Percentiles rank a stretch among this genome's conserved stretches.
Evolutionary conservation across 92 coral and sea anemone genomes (phyloP).

Genomic region (Epizoanthus ramosus): DNA sequence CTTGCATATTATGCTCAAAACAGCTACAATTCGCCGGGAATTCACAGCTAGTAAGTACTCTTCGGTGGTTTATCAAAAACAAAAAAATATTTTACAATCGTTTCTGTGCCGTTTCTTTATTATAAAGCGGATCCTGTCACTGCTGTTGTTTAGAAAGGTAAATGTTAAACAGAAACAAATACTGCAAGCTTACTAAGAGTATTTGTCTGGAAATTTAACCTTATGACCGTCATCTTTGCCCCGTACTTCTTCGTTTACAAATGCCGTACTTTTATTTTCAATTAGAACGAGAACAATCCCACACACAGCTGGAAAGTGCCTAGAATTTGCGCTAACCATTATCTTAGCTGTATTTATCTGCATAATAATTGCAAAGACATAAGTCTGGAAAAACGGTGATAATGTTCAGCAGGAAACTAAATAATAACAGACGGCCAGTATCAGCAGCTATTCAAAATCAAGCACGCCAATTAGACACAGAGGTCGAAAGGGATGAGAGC

Average conservation of each 20-base stretch:
- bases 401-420: conserved; percentile 25
- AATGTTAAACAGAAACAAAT: conserved; percentile 34
- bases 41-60: too few species aligned
- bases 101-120: too few species aligned
- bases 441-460: conserved; percentile 23
- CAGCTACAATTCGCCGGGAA: too few species aligned
- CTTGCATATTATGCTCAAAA: too few species aligned
- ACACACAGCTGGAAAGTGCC: conserved; percentile 39
- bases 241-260: background rate
- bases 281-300: conserved; percentile 26
- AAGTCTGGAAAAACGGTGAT: conserved; percentile 17
- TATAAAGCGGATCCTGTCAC: too few species aligned
- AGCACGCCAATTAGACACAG: conserved; percentile 22
- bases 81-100: too few species aligned
- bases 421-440: conserved; percentile 40
- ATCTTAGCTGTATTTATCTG: conserved; percentile 28
- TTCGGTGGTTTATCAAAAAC: too few species aligned
- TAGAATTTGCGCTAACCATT: conserved; percentile 20
- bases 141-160: conserved; percentile 21
- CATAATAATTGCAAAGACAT: conserved; percentile 34
- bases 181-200: conserved; percentile 15
- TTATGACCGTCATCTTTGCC: conserved; percentile 17
- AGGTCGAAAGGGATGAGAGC: conserved; percentile 29
- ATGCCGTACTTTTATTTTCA: conserved; percentile 16
- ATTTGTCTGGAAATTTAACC: conserved; percentile 35